Percentiles rank a stretch among this genome's conserved stretches.
Evolutionary conservation across 2,113 vertebrate species (phyloP).

Genomic region (Romanogobio albipinnatus): DNA sequence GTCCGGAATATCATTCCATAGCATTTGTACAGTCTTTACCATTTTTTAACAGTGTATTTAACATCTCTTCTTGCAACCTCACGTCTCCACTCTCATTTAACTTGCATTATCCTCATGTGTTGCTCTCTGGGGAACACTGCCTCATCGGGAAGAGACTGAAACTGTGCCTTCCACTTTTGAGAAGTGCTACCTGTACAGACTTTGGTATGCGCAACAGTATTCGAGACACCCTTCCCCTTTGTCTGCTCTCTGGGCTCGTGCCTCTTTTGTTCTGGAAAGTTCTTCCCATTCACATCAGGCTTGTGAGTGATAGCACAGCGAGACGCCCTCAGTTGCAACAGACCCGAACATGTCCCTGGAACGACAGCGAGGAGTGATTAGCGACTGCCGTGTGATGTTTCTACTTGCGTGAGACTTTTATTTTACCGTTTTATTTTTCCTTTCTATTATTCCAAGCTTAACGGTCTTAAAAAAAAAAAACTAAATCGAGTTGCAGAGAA

Average conservation of each 20-base stretch:
- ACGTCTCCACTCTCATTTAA: constrained; percentile 3
- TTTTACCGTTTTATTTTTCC: neutral
- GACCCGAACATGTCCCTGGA: neutral
- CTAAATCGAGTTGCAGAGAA: constrained; percentile 34
- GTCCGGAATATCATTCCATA: too few species aligned
- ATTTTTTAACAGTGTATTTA: neutral
- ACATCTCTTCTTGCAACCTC: neutral
- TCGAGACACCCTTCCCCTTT: constrained; percentile 10
- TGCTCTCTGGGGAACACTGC: constrained; percentile 1
- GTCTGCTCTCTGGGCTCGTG: neutral
- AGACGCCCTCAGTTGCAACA: constrained; percentile 30
- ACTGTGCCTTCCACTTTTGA: constrained; percentile 9
- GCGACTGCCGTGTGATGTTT: constrained; percentile 8
- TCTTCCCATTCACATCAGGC: constrained; percentile 18
- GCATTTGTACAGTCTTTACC: too few species aligned
- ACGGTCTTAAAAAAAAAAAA: neutral
- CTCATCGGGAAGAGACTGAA: neutral
- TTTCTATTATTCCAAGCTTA: constrained; percentile 18
- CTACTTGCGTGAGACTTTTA: neutral
- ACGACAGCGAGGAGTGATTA: constrained; percentile 23
- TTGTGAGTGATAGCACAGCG: constrained; percentile 17
- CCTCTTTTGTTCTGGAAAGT: constrained; percentile 31
- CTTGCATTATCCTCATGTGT: constrained; percentile 20
- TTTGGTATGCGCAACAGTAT: constrained; percentile 4
- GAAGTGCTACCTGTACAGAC: constrained; percentile 5